A percentile compares a stretch with the other conserved stretches of the same genome.
Evolutionary conservation across 1,140 invertebrate species (phyloP).

Genomic region (Drosophila sechellia): DNA sequence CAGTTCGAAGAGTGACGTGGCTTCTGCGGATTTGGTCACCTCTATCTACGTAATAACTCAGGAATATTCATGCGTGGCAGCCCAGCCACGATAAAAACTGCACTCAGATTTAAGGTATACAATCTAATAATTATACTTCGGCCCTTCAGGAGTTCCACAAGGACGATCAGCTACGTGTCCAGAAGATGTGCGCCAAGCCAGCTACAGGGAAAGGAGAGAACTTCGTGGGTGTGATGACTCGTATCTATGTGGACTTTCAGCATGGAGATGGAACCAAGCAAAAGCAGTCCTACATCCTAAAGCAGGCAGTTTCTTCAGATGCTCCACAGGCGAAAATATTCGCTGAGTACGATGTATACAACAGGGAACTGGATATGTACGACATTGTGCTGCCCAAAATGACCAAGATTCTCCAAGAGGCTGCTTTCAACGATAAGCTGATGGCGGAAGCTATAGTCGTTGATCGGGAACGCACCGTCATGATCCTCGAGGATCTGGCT

Average conservation of each 20-base stretch:
- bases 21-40: no score
- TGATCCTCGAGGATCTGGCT: conserved; percentile 85
- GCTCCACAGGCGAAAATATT: conserved; percentile 45
- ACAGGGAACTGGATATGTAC: conserved; percentile 72
- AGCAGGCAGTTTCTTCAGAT: conserved; percentile 45
- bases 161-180: conserved; percentile 51
- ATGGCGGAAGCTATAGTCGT: conserved; percentile 61
- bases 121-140: conserved; percentile 8
- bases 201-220: conserved; percentile 71
- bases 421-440: conserved; percentile 53
- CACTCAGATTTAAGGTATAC: neutral
- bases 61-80: no score
- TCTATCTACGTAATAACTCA: no score
- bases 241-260: conserved; percentile 58
- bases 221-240: conserved; percentile 64
- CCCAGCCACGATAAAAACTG: no score
- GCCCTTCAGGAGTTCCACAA: conserved; percentile 36
- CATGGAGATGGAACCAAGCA: neutral
- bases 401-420: conserved; percentile 39
- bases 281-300: conserved; percentile 47
- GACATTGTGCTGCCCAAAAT: conserved; percentile 63
- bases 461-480: conserved; percentile 37
- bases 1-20: no score
- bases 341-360: conserved; percentile 47
- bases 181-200: conserved; percentile 41